Evolutionary conservation across 37 sponge, comb jelly and placozoan species (phyloP), one percentile per base, ranked within the genome.

Genomic region (Mnemiopsis leidyi): DNA sequence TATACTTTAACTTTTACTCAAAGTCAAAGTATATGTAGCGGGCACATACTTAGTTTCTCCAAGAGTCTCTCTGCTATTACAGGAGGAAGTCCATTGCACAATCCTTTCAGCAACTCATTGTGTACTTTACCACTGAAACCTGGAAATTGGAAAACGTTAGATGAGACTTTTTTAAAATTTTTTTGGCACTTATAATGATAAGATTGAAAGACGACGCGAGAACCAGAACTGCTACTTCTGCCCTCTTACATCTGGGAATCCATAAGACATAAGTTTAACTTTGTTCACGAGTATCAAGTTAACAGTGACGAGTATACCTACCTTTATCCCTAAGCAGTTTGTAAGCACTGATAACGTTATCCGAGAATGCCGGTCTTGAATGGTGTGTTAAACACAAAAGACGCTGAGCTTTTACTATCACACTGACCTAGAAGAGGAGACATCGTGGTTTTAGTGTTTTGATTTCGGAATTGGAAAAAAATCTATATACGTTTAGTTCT

Each of bases 401-500:
- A 5, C 82, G 33, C 21, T 79, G 82, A 35, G 82, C 82, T 79
- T 31, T 28, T 5, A 79, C 38, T 2, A 79, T 79, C 21, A 35
- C 37, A 79, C 36, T 79, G 26, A 35, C 82, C 82, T 79, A n/a
- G n/a, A n/a, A n/a, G n/a, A n/a, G n/a, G n/a, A n/a, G 82, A 79
- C 2, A 30, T 32, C 23, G 36, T 36, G 36, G 32, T 18, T 36
- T 79, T n/a, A n/a, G n/a, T n/a, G n/a, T n/a, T n/a, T n/a, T n/a
- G n/a, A n/a, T n/a, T n/a, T n/a, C n/a, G n/a, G n/a, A n/a, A n/a
- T n/a, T n/a, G n/a, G n/a, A n/a, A n/a, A n/a, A n/a, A n/a, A n/a
- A n/a, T n/a, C n/a, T n/a, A n/a, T n/a, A n/a, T n/a, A n/a, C n/a
- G n/a, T n/a, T n/a, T n/a, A n/a, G n/a, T n/a, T n/a, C n/a, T n/a